Base-by-base conservation (phyloP, 2,888 invertebrate species). In the Eugnorisma glareosa region DNA sequence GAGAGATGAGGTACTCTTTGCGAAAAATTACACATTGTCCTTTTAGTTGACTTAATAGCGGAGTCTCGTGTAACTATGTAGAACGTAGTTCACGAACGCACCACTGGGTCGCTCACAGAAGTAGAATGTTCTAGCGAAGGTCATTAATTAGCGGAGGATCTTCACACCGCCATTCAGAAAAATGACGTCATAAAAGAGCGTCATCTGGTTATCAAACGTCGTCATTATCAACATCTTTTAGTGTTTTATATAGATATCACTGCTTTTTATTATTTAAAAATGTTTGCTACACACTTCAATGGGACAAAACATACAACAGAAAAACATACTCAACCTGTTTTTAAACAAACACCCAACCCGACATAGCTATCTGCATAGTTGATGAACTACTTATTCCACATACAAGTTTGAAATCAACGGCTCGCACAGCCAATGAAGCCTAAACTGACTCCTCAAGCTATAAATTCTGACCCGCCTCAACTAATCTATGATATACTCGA, bases 401-500 rank as follows among this genome's bases (percentile, higher is more conserved):
- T 37, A 21, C 8, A 48, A 37, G 48, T 64, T 40, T 64, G n/a
- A 64, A 18, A 64, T 37, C 28, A 64, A 28, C 66, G 48, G 66
- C 48, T 51, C 35, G 54, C 28, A 54, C 28, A 54, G 40, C 64
- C 57, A 66, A 78, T 66, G 40, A 73, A 73, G 74, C 48, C 81
- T 21, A 51, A 79, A 77, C 71, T 21, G 61, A 40, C 15, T 28
- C 28, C 35, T 57, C 63, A 1, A 73, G 48, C 78, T 51, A 79
- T 81, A 79, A 79, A 79, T 74, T 81, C 43, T 35, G 40, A 71
- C 54, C 51, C 48, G 28, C 28, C 35, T 35, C 28, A 74, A 67
- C 67, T 74, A 83, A 79, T 79, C 73, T 78, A 67, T 67, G 81
- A 63, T 67, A 82, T 67, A 68, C 43, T 83, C 61, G 63, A 68